These are phyloP conservation scores for Dipodomys merriami DNA, from an alignment of 2,113 vertebrate species.

Conservation along the genomic window DNA sequence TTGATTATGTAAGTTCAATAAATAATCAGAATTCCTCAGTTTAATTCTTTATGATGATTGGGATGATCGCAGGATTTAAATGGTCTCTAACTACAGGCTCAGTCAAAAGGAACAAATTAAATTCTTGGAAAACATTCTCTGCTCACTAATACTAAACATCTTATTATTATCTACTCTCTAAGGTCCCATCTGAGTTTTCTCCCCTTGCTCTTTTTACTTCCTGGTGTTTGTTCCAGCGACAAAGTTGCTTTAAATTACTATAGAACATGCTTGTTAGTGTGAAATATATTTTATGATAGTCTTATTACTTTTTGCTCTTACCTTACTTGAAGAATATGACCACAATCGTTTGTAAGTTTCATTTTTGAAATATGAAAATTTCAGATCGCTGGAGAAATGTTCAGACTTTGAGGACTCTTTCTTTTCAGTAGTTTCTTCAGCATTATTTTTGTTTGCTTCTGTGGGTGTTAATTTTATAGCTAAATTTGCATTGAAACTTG, in stretches of 20 bases:
- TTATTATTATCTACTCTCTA: too few species aligned
- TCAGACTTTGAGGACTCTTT: not conserved
- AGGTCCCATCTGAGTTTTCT: too few species aligned
- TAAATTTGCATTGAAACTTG: slow-evolving; percentile 63
- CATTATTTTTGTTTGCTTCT: rapidly evolving
- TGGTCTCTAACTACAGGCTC: too few species aligned
- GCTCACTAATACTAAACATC: too few species aligned
- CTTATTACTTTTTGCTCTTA: slow-evolving; percentile 76
- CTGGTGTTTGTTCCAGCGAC: too few species aligned
- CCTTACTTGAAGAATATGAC: slow-evolving; percentile 77
- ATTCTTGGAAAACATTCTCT: too few species aligned
- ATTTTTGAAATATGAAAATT: slow-evolving; percentile 57
- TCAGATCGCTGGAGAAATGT: rapidly evolving
- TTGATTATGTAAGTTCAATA: not conserved
- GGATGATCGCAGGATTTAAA: too few species aligned
- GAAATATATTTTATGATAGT: not conserved
- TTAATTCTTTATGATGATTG: too few species aligned
- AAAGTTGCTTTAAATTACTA: slow-evolving; percentile 9
- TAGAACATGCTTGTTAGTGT: not conserved
- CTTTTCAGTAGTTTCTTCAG: rapidly evolving
- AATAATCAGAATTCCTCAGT: too few species aligned
- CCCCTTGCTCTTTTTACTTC: too few species aligned
- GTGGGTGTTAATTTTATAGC: slow-evolving; percentile 86
- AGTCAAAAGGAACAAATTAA: too few species aligned
- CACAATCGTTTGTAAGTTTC: slow-evolving; percentile 76